Evolutionary conservation across 2,888 invertebrate species (phyloP), one percentile per base, ranked within the genome.

Genomic region (Ernsta delagoae): DNA sequence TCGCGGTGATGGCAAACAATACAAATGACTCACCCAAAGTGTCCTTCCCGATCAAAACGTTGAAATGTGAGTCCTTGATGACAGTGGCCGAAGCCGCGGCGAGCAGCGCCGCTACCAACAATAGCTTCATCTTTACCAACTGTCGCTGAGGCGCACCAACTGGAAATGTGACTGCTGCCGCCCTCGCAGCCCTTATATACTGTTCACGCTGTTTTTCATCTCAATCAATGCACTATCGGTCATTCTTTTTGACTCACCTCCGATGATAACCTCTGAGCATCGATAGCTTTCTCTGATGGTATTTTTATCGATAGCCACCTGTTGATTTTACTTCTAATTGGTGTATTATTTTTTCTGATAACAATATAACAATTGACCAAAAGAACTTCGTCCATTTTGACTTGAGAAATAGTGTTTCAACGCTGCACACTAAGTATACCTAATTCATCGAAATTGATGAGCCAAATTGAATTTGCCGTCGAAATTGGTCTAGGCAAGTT

Each of bases 41-140:
- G 9, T 89, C 89, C 75, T 87, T 91, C 65, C 89, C 90, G 70
- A 92, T 84, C 24, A 24, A 24, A 3, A 24, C 24, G 24, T 24
- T 24, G 24, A 24, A 24, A 24, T 24, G 24, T 24, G 24, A 24
- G 24, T 89, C 87, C 63, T 84, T 85, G 78, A 91, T 79, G 70
- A 84, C 83, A 70, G 83, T 79, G 70, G 90, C 91, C 72, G 88
- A 43, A 39, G 80, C 79, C 68, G 75, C 78, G 71, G 87, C 90
- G 76, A 86, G 71, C 70, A 85, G 81, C 72, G 85, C 83, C 72
- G 89, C 73, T 45, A 90, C 71, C 71, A 86, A 75, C 84, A 79
- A 67, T 45, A 75, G 65, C 75, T 75, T 78, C 79, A 79, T 79
- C 70, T 31, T 60, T 63, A 24, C 45, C 67, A 16, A 34, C 56